phyloP scores from a whole-genome alignment of 2,797 vertebrate species.

The Etheostoma perlongum region DNA sequence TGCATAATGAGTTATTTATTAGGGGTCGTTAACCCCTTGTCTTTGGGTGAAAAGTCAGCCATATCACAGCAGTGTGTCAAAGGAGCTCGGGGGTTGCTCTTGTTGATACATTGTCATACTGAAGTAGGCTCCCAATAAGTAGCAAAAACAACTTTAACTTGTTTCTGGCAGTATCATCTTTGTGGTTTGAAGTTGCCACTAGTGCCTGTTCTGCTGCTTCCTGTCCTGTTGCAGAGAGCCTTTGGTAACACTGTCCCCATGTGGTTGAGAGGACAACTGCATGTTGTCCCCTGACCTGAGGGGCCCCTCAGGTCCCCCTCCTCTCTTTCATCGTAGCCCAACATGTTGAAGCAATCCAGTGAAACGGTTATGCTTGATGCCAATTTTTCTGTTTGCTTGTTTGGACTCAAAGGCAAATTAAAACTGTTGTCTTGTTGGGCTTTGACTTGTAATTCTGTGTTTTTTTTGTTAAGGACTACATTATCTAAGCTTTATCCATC shows the following conservation, averaged over 20 bases:
- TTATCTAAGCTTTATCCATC: slow-evolving; percentile 12
- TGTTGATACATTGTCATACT: not conserved
- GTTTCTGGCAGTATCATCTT: slow-evolving; percentile 37
- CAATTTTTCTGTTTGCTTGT: not conserved
- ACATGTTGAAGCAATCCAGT: not conserved
- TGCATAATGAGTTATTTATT: slow-evolving; percentile 68
- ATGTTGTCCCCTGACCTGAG: not conserved
- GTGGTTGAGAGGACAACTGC: slow-evolving; percentile 52
- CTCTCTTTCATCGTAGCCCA: not conserved
- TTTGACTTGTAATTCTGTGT: slow-evolving; percentile 7
- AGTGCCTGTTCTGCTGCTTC: slow-evolving; percentile 52
- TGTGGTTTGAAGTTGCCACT: slow-evolving; percentile 52
- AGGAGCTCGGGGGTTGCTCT: not conserved
- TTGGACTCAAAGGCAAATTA: slow-evolving; percentile 5
- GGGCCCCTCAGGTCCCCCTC: slow-evolving; percentile 30
- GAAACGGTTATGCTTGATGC: not conserved
- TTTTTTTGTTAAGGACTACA: not conserved
- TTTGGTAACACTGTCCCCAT: slow-evolving; percentile 78
- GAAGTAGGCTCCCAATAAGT: slow-evolving; percentile 3
- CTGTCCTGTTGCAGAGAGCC: slow-evolving; percentile 36
- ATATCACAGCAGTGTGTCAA: slow-evolving; percentile 31
- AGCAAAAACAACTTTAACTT: slow-evolving; percentile 33
- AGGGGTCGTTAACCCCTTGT: slow-evolving; percentile 66
- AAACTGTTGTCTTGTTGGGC: slow-evolving; percentile 27
- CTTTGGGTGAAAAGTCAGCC: slow-evolving; percentile 50